Evolutionary conservation across 2,888 invertebrate genomes (phyloP), one percentile per base, ranked within the genome.

Genomic region (Meloe dianella): DNA sequence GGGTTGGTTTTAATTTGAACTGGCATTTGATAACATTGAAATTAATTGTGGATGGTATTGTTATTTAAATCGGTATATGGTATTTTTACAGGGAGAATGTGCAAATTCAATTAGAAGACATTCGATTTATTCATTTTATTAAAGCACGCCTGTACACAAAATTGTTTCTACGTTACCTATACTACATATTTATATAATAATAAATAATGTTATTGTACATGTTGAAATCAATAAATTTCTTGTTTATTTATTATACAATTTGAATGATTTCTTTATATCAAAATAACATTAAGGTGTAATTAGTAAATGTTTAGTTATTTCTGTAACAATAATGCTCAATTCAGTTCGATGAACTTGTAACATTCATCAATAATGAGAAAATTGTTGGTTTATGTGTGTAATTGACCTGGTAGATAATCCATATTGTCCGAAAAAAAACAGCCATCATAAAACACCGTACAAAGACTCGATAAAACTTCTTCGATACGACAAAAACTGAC

Each of bases 211-310:
- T 67, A 71, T 68, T 71, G 68, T 71, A 69, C 64, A 68, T 71
- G 69, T 71, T 71, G 67, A 60, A 59, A 67, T 66, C 68, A 71
- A 68, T 71, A 71, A 71, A 71, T 66, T 57, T 71, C 65, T 70
- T 71, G 68, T 71, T 71, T 71, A 69, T 61, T 56, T 54, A 68
- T n/a, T 58, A n/a, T n/a, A n/a, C 51, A 60, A 63, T 29, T 69
- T 69, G 54, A 66, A 71, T 20, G 65, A n/a, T 35, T 29, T n/a
- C 6, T 54, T 54, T 24, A 14, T 24, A 54, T 24, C 20, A 54
- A 54, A 54, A 54, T 7, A 54, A 20, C 54, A 54, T 54, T 24
- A 22, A 24, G 12, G 2, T 24, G 12, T 54, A 4, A 54, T 14
- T 9, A 14, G 20, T n/a, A n/a, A n/a, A n/a, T n/a, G n/a, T n/a